phyloP scores from a whole-genome alignment of 1,140 invertebrate species.

The Bombus vancouverensis region DNA sequence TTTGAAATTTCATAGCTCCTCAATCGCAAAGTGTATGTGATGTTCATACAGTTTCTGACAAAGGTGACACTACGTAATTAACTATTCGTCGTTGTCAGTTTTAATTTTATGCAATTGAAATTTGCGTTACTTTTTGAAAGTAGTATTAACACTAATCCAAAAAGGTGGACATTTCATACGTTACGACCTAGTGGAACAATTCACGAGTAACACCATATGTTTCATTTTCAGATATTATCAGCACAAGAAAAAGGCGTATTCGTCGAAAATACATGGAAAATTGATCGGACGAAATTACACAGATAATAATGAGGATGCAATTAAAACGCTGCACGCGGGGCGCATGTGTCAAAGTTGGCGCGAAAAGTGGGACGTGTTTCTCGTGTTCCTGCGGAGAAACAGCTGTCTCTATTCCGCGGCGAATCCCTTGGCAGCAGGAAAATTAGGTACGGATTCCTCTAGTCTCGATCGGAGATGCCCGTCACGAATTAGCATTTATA shows the following conservation, averaged over 20 bases:
- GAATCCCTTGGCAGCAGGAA: conserved; percentile 67
- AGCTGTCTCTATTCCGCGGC: conserved; percentile 57
- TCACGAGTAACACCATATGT: neutral
- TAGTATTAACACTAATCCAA: neutral
- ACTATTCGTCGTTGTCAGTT: no score
- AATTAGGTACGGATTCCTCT: conserved; percentile 67
- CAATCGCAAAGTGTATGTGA: no score
- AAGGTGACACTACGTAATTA: no score
- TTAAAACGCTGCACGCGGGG: conserved; percentile 37
- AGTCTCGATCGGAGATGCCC: conserved; percentile 69
- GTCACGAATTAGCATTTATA: conserved; percentile 74
- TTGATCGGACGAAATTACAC: conserved; percentile 23
- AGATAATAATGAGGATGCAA: conserved; percentile 20
- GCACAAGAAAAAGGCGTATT: neutral
- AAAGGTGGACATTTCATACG: neutral
- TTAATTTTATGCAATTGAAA: no score
- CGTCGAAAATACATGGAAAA: neutral
- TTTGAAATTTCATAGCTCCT: no score
- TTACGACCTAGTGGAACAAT: neutral
- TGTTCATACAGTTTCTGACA: no score
- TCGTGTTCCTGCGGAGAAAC: conserved; percentile 46
- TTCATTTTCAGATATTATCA: neutral
- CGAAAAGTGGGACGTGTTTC: conserved; percentile 52
- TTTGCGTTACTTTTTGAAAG: no score
- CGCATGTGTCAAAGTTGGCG: conserved; percentile 45